Evolutionary conservation across 1,140 invertebrate species (phyloP).

Genomic region (Drosophila tristis): DNA sequence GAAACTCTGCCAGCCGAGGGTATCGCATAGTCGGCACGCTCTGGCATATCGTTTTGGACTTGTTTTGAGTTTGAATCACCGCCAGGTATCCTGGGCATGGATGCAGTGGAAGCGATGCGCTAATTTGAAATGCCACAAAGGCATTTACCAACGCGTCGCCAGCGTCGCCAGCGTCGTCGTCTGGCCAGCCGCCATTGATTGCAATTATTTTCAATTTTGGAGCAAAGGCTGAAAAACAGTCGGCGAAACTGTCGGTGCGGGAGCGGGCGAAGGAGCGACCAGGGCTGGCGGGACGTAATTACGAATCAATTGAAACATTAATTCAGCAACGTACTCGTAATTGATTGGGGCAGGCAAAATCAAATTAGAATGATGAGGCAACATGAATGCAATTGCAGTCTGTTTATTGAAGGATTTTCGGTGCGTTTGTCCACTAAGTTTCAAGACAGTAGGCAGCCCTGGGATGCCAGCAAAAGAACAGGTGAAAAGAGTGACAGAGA

Average conservation of each 20-base stretch:
- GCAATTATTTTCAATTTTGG: constrained; percentile 52
- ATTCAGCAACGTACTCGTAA: constrained; percentile 18
- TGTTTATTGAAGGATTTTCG: too few relatives aligned
- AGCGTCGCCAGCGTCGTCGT: constrained; percentile 9
- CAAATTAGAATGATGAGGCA: constrained; percentile 40
- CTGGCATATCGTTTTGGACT: too few relatives aligned
- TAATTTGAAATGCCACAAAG: constrained; percentile 61
- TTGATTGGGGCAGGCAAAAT: constrained; percentile 35
- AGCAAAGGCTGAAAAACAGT: too few relatives aligned
- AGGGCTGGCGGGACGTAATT: constrained; percentile 35
- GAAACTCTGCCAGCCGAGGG: too few relatives aligned
- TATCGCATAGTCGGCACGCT: too few relatives aligned
- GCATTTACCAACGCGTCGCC: constrained; percentile 22
- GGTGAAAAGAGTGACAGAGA: not conserved
- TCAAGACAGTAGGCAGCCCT: not conserved
- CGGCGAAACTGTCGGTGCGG: too few relatives aligned
- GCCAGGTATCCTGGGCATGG: not conserved
- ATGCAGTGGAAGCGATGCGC: constrained; percentile 34
- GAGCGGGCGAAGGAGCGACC: constrained; percentile 5
- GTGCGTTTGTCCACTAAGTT: not conserved
- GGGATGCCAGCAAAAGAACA: not conserved
- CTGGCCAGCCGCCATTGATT: constrained; percentile 49
- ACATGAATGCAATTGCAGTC: constrained; percentile 3
- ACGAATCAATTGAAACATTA: constrained; percentile 50
- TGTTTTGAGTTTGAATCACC: constrained; percentile 34